Conservation (phyloP, 2,113 vertebrate genomes). For the Protomyctophum bolini region DNA sequence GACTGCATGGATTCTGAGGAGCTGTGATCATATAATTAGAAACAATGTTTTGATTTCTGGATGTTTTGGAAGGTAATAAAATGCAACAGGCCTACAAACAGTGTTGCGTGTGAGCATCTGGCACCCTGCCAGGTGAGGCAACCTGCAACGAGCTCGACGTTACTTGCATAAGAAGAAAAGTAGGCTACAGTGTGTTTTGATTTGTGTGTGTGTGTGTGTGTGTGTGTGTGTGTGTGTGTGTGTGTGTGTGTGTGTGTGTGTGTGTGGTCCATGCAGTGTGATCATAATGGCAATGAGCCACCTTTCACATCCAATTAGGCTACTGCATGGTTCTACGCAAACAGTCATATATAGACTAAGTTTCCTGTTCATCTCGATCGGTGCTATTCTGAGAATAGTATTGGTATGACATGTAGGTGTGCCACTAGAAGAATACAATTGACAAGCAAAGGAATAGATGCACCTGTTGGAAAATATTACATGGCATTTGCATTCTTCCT, state of each 20-base stretch:
- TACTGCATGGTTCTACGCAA: neutral
- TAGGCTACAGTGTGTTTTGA: neutral
- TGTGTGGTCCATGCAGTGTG: constrained; percentile 41
- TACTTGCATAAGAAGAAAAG: constrained; percentile 66
- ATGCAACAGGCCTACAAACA: constrained; percentile 56
- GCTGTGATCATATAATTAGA: constrained; percentile 56
- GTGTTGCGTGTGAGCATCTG: constrained; percentile 77
- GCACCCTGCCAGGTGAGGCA: constrained; percentile 62
- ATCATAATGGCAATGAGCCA: constrained; percentile 33
- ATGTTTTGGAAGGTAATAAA: constrained; percentile 31
- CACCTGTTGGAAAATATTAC: neutral
- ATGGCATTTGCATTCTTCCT: too few relatives aligned
- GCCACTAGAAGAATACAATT: too few relatives aligned
- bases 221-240: constrained; percentile 33
- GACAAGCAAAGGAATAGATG: too few relatives aligned
- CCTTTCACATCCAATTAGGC: constrained; percentile 28
- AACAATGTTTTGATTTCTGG: constrained; percentile 55
- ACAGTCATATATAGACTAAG: constrained; percentile 21
- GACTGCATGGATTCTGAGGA: constrained; percentile 29
- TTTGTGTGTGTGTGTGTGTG: constrained; percentile 55
- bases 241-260: constrained; percentile 18
- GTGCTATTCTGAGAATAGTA: constrained; percentile 1
- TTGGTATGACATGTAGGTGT: neutral
- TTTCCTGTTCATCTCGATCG: constrained; percentile 12
- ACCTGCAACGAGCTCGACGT: constrained; percentile 48